Evolutionary conservation across 2,888 invertebrate species (phyloP).

Genomic region (Orchestes rusci): DNA sequence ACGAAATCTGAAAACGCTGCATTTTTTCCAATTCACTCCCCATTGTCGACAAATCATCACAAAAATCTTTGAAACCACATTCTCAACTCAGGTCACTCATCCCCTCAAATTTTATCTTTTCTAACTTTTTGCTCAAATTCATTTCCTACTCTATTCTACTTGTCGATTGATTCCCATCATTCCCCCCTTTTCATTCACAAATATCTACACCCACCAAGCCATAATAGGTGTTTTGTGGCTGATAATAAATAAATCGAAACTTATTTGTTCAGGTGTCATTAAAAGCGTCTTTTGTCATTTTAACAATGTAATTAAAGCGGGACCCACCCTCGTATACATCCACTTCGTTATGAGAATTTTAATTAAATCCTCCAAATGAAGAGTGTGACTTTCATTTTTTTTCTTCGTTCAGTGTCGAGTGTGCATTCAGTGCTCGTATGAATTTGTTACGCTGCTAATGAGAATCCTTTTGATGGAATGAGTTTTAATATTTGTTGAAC

Average conservation of each 20-base stretch:
- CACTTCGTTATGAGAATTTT: slow-evolving; percentile 21
- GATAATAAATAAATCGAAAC: slow-evolving; percentile 28
- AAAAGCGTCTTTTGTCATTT: slow-evolving; percentile 27
- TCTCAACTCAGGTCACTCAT: background rate
- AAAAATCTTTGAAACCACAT: no score
- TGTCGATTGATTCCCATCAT: no score
- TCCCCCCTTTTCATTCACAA: no score
- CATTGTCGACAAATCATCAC: no score
- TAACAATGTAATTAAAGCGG: slow-evolving; percentile 25
- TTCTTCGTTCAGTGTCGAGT: no score
- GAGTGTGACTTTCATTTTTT: slow-evolving; percentile 23
- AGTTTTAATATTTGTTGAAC: no score
- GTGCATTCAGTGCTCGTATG: slow-evolving; percentile 13
- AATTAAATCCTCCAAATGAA: slow-evolving; percentile 24
- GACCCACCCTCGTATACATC: slow-evolving; percentile 22
- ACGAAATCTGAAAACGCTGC: no score
- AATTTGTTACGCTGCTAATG: slow-evolving; percentile 16
- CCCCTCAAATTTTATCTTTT: background rate
- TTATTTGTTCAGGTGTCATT: slow-evolving; percentile 33
- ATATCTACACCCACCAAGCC: no score
- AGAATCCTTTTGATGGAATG: slow-evolving; percentile 7
- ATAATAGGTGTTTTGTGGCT: slow-evolving; percentile 24
- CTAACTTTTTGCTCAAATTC: no score
- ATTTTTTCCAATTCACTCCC: no score
- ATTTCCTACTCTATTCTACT: no score